phyloP scores from a whole-genome alignment of 1,140 invertebrate genomes.

The Subanguina moxae region DNA sequence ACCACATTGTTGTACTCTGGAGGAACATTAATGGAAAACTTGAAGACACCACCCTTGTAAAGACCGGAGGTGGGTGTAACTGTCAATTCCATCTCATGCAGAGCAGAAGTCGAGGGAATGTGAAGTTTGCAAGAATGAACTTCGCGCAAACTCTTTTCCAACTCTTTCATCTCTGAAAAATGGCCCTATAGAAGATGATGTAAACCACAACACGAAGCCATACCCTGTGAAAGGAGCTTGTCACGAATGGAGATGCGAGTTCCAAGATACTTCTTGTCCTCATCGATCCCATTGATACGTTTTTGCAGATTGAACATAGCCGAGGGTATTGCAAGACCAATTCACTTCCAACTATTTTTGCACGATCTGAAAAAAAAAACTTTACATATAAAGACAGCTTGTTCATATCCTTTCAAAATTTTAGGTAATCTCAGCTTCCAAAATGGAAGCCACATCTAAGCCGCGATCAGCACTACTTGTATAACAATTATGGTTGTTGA shows the following conservation, averaged over 20 bases:
- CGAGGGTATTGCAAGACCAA: too few relatives aligned
- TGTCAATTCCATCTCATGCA: constrained; percentile 75
- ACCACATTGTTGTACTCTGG: constrained; percentile 94
- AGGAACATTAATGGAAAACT: constrained; percentile 77
- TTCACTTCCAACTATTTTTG: too few relatives aligned
- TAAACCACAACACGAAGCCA: constrained; percentile 21
- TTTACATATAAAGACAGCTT: too few relatives aligned
- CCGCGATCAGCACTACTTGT: too few relatives aligned
- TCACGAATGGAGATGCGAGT: constrained; percentile 74
- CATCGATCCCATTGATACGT: constrained; percentile 51
- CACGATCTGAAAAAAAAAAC: too few relatives aligned
- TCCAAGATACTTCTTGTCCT: constrained; percentile 46
- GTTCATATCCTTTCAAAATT: too few relatives aligned
- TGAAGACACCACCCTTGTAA: constrained; percentile 79
- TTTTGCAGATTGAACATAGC: constrained; percentile 70
- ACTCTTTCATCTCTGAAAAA: constrained; percentile 74
- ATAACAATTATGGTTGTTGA: too few relatives aligned
- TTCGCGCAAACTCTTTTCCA: constrained; percentile 72
- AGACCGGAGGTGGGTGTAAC: constrained; percentile 82
- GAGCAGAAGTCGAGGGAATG: constrained; percentile 72
- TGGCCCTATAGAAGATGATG: not conserved
- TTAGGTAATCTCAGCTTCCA: too few relatives aligned
- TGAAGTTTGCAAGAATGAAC: constrained; percentile 74
- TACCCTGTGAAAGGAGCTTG: constrained; percentile 76
- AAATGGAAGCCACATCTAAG: too few relatives aligned